These are phyloP conservation scores for Leucophora obtusa DNA, from an alignment of 2,888 invertebrate genomes.

Conservation along the genomic window DNA sequence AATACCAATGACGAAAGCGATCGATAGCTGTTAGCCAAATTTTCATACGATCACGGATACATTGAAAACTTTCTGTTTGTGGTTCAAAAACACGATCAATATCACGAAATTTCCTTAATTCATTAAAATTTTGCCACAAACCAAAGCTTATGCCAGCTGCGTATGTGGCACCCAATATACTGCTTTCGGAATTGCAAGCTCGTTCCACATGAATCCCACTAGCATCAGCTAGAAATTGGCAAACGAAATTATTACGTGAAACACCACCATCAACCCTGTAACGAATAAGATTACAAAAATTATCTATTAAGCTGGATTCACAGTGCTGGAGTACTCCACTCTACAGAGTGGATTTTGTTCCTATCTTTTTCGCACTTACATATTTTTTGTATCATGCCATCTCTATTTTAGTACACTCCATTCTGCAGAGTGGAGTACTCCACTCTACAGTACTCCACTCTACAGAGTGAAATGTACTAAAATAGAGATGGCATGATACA, in stretches of 20 bases:
- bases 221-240: constrained; percentile 92
- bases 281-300: constrained; percentile 8
- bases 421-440: too few relatives aligned
- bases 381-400: too few relatives aligned
- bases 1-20: constrained; percentile 77
- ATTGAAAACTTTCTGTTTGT: constrained; percentile 71
- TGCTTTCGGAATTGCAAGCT: constrained; percentile 86
- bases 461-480: too few relatives aligned
- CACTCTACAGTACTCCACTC: too few relatives aligned
- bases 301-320: too few relatives aligned
- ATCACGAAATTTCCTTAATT: constrained; percentile 81
- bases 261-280: constrained; percentile 96
- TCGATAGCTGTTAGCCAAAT: constrained; percentile 74
- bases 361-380: too few relatives aligned
- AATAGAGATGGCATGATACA: too few relatives aligned
- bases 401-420: too few relatives aligned
- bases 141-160: constrained; percentile 90
- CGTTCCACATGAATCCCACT: constrained; percentile 88
- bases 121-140: constrained; percentile 86
- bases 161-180: constrained; percentile 91
- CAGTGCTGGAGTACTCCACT: too few relatives aligned
- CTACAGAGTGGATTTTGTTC: too few relatives aligned
- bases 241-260: constrained; percentile 94
- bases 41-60: constrained; percentile 69
- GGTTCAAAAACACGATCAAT: constrained; percentile 83